A percentile compares a stretch with the other conserved stretches of the same genome.
Evolutionary conservation across 2,113 vertebrate genomes (phyloP).

Genomic region (Syngnathus floridae): DNA sequence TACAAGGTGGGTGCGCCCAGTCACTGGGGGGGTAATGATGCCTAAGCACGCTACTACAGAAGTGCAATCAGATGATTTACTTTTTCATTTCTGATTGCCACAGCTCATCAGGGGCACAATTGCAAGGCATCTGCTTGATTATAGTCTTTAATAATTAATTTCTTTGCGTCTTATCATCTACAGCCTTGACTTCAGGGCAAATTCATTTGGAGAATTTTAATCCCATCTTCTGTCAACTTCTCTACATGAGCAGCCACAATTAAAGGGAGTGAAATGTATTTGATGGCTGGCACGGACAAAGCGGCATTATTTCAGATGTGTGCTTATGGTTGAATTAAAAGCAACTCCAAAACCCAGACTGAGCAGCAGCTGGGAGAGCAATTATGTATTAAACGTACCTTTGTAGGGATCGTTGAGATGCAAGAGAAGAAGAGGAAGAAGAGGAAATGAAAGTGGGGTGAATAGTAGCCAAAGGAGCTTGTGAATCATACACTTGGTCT

Average conservation of each 20-base stretch:
- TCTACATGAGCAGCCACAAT: neutral
- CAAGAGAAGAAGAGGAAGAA: constrained; percentile 20
- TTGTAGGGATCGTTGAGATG: constrained; percentile 26
- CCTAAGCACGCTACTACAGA: too few species aligned
- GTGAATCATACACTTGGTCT: constrained; percentile 43
- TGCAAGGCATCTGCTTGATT: too few species aligned
- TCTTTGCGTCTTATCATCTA: neutral
- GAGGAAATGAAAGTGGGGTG: constrained; percentile 28
- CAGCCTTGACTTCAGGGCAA: neutral
- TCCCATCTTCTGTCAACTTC: neutral
- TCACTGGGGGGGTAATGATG: too few species aligned
- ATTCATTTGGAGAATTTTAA: neutral
- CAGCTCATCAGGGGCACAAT: too few species aligned
- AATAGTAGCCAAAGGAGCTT: constrained; percentile 45
- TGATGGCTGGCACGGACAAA: constrained; percentile 9
- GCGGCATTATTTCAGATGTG: constrained; percentile 14
- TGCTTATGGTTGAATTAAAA: constrained; percentile 23
- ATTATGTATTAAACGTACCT: constrained; percentile 64
- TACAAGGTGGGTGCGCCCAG: too few species aligned
- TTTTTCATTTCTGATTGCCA: too few species aligned
- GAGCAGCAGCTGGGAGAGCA: constrained; percentile 56
- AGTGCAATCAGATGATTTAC: too few species aligned
- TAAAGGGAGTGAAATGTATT: neutral
- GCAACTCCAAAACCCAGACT: constrained; percentile 23
- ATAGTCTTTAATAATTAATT: too few species aligned